Conservation (phyloP, 2,113 vertebrate genomes). For the Lasiurus borealis region DNA sequence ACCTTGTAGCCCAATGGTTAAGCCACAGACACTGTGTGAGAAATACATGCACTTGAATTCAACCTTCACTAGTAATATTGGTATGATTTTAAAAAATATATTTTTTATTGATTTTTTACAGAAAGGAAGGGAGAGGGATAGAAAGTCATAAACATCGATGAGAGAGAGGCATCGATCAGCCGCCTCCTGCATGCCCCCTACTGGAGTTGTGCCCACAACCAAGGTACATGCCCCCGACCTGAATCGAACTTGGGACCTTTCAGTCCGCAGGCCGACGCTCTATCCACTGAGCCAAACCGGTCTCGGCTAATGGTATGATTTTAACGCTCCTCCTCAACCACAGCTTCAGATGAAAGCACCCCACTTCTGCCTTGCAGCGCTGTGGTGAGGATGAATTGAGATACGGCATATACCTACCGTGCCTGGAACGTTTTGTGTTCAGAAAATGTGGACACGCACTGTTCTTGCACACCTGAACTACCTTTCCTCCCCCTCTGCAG, state of each 20-base stretch:
- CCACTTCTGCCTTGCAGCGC: not conserved
- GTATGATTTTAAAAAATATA: too few species aligned
- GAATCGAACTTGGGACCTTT: too few species aligned
- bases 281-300: too few species aligned
- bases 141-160: too few species aligned
- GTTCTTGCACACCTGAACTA: not conserved
- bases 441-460: not conserved
- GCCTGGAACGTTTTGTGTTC: not conserved
- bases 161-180: too few species aligned
- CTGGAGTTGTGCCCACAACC: too few species aligned
- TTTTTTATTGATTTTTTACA: too few species aligned
- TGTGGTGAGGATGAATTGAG: not conserved
- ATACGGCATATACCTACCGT: not conserved
- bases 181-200: too few species aligned
- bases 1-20: not conserved
- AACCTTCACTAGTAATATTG: not conserved
- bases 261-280: too few species aligned
- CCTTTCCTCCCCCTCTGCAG: not conserved
- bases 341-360: not conserved
- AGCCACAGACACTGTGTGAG: not conserved
- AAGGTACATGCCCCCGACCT: too few species aligned
- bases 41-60: not conserved
- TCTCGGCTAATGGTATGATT: too few species aligned
- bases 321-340: not conserved
- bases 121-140: too few species aligned